Base-by-base conservation (phyloP, 2,797 vertebrate species). In the Intellagama lesueurii region DNA sequence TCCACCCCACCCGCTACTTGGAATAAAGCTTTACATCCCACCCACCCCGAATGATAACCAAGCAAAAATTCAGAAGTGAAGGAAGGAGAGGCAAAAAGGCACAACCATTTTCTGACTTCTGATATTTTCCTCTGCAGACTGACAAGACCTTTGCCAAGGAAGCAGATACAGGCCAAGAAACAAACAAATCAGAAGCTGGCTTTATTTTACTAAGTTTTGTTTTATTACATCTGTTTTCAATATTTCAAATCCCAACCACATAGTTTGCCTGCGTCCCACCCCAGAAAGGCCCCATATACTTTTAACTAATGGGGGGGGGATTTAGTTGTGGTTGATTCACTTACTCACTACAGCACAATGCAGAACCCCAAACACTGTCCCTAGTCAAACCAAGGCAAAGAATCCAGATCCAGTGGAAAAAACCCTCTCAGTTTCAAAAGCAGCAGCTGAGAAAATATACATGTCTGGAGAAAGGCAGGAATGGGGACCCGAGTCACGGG, bases 221-320 rank as follows among this genome's bases (percentile, higher is more conserved):
- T 88, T 77, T 84, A 88, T 87, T 96, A 95, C 95, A 94, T 95
- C 94, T 94, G 90, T 94, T 81, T 75, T 93, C 91, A 91, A 95
- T 95, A 95, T 94, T 95, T 94, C 93, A 96, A 95, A 95, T 91
- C 93, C 93, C 91, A 93, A 85, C 93, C 94, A 75, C 85, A 88
- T 86, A 94, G 9, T 40, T 60, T 22, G 3, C 26, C 91, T 56
- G 1, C n/a, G 22, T 40, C 56, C 83, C 35, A 35, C 22, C 92
- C 88, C 68, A 3, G 73, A 89, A 91, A n/a, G 90, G 16, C 66
- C 35, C 70, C 87, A 60, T 24, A 88, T 90, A 85, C 91, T 92
- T 95, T 94, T 90, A 93, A 89, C 93, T 95, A 94, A 83, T 93
- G 89, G 90, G 92, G 92, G 92, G 90, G 92, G 92, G 91, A 92